Conservation (phyloP, 2,113 vertebrate species). For the Mola mola region DNA sequence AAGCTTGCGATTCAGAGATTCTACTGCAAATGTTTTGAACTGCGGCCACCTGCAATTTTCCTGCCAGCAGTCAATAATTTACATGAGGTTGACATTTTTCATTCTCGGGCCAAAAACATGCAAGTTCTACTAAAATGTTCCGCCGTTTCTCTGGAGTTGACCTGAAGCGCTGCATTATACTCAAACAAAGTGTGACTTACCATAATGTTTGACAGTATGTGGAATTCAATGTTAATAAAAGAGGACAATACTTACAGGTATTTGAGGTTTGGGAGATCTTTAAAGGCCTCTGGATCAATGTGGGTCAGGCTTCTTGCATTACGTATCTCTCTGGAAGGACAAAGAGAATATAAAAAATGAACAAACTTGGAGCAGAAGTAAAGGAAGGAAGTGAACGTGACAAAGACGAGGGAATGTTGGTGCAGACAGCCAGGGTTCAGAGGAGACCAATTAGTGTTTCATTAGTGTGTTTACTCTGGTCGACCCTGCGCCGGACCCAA, state of each 20-base stretch:
- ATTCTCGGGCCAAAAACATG: background rate
- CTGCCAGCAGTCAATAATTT: too few species aligned
- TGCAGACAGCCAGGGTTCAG: slow-evolving; percentile 40
- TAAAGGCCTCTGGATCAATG: slow-evolving; percentile 88
- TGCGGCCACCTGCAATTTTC: too few species aligned
- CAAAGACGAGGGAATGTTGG: slow-evolving; percentile 35
- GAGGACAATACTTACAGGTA: slow-evolving; percentile 89
- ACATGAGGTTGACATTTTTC: too few species aligned
- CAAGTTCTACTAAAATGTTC: background rate
- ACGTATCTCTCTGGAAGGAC: slow-evolving; percentile 89
- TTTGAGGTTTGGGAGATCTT: slow-evolving; percentile 89
- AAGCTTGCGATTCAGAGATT: too few species aligned
- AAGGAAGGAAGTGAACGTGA: slow-evolving; percentile 21
- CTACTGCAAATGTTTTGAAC: too few species aligned
- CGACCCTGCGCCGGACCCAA: slow-evolving; percentile 18
- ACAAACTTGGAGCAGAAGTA: background rate
- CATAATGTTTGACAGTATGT: slow-evolving; percentile 14
- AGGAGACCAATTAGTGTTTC: slow-evolving; percentile 67
- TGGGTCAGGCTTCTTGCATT: slow-evolving; percentile 88
- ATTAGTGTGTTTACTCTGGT: slow-evolving; percentile 71
- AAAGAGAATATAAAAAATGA: slow-evolving; percentile 27
- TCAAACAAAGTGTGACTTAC: slow-evolving; percentile 10
- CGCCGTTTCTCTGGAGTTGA: slow-evolving; percentile 1
- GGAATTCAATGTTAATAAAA: slow-evolving; percentile 1
- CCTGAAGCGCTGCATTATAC: slow-evolving; percentile 3